phyloP scores from a whole-genome alignment of 2,797 vertebrate species.

The Coranthus polyacanthus region DNA sequence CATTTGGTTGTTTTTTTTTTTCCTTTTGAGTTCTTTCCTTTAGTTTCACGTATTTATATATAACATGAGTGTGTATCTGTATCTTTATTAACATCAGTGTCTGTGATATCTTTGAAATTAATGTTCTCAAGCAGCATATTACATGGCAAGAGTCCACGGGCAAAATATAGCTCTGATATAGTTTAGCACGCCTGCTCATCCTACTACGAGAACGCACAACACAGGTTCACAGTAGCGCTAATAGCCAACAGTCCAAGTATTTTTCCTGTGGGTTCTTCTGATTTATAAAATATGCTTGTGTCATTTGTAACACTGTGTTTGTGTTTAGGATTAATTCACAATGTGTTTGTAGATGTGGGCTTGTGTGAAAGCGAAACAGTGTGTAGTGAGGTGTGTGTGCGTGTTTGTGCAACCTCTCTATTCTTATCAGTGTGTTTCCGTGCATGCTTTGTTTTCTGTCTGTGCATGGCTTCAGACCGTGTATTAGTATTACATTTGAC shows the following conservation, averaged over 20 bases:
- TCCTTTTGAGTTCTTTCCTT: slow-evolving; percentile 62
- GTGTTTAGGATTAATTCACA: slow-evolving; percentile 61
- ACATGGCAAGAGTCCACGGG: slow-evolving; percentile 85
- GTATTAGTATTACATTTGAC: slow-evolving; percentile 30
- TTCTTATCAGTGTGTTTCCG: slow-evolving; percentile 55
- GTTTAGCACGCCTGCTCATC: slow-evolving; percentile 30
- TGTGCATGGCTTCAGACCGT: slow-evolving; percentile 64
- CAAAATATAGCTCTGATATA: slow-evolving; percentile 77
- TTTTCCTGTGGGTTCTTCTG: slow-evolving; percentile 87
- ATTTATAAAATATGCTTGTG: slow-evolving; percentile 79
- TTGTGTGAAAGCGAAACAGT: slow-evolving; percentile 19
- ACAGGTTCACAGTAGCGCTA: slow-evolving; percentile 58
- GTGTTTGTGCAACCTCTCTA: slow-evolving; percentile 34
- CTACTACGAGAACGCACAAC: slow-evolving; percentile 44
- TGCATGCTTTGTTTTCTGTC: slow-evolving; percentile 64
- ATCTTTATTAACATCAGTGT: slow-evolving; percentile 66
- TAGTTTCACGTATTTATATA: slow-evolving; percentile 56
- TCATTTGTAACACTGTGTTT: slow-evolving; percentile 74
- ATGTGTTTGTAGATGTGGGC: slow-evolving; percentile 29
- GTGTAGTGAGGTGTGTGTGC: slow-evolving; percentile 33
- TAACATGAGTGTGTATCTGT: slow-evolving; percentile 73
- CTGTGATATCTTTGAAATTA: slow-evolving; percentile 68
- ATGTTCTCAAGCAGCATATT: slow-evolving; percentile 80
- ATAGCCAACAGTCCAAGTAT: slow-evolving; percentile 61
- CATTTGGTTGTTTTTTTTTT: slow-evolving; percentile 47